Base-by-base conservation (phyloP, 1,140 invertebrate genomes). In the Hormaphis cornu region DNA sequence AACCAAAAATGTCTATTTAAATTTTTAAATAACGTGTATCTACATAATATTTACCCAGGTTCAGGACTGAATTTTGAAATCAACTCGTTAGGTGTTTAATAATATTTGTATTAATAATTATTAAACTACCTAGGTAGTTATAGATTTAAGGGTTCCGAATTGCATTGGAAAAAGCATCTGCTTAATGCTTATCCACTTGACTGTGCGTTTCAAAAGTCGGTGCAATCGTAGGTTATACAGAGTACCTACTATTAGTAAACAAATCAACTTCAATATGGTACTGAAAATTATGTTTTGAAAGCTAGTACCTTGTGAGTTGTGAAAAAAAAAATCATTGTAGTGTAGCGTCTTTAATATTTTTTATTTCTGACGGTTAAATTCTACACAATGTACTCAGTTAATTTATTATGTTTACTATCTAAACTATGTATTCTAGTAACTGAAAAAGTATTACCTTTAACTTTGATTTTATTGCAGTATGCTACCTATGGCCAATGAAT, bases 401-500 rank as follows among this genome's bases (percentile, higher is more conserved):
- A 48, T 50, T 28, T 26, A 24, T 50, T 50, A 18, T 16, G 16
- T 14, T 6, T 50, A 50, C 8, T 28, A 16, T 50, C 12, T 24
- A 28, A 24, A 18, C 28, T 8, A 56, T 56, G 14, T 37, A 22
- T 35, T 2, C 20, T 18, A n/a, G 18, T 7, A 22, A 18, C 16
- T 7, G 12, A 35, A 35, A 20, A 22, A 22, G 14, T 50, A 16
- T 50, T 7, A 40, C n/a, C 0, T 58, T 1, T n/a, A 24, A 24
- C 24, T 24, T 37, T 40, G 30, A 54, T 24, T 44, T 26, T 46
- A 40, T 71, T 63, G 14, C 24, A 72, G 71, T 6, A 72, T 72
- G 66, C 46, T 46, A 12, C 69, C 69, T 22, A 79, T 78, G 75
- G 80, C 82, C 77, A 81, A 80, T 58, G 83, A 84, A 75, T 82